Base-by-base conservation (phyloP, 2,888 invertebrate genomes). In the Chrysolina haemoptera region DNA sequence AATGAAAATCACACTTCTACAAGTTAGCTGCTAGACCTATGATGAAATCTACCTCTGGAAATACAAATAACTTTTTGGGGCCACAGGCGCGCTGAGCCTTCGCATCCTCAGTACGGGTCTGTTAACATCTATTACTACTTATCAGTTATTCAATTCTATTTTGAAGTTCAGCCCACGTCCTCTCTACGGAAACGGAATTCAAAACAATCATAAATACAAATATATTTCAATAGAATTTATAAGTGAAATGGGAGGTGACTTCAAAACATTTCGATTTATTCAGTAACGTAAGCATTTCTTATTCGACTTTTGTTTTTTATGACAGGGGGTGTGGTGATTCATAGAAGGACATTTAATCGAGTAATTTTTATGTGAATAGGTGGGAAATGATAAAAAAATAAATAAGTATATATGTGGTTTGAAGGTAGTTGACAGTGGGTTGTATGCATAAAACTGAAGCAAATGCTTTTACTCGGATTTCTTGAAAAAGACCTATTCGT, bases 141-240 rank as follows among this genome's bases (percentile, higher is more conserved):
- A 67, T 53, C 55, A 35, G 46, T 40, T 53, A 67, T 67, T 75
- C 64, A 69, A 66, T 69, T 74, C 62, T 64, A 53, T 72, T 63
- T 71, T 71, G 59, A 67, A 50, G 71, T 62, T 18, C 77, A 69
- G 55, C 77, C 77, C 77, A 76, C 77, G 73, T 74, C 18, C 66
- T 50, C 20, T 59, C 48, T 53, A 72, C 75, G 72, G 72, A 77
- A 74, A 76, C 68, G 40, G 75, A 72, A 76, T 77, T 70, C 72
- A 64, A 77, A 77, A 76, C 74, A 76, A 77, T 77, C 71, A 71
- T 64, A 64, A 75, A 77, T 67, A 68, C 63, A 70, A 73, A 71
- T 53, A 48, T 35, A 65, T 40, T 67, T 68, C 73, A 73, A 70
- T 77, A 65, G 73, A 70, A 77, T 75, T 40, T 43, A 20, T 43